These are phyloP conservation scores for Fulica atra DNA, from an alignment of 2,113 vertebrate genomes.

Conservation along the genomic window DNA sequence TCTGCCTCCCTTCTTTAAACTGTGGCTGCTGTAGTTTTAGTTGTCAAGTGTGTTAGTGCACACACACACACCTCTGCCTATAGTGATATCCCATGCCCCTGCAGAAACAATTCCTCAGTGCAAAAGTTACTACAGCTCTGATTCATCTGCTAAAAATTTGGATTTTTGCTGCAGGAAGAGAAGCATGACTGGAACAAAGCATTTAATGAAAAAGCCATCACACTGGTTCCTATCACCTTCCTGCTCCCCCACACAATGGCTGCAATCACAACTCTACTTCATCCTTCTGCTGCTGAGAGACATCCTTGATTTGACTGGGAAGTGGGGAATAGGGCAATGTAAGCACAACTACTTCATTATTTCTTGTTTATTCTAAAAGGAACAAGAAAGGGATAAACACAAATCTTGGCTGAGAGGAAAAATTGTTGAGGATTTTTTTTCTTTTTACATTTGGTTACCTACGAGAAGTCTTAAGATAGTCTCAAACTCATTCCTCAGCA, in stretches of 20 bases:
- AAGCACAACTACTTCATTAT: constrained; percentile 2
- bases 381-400: constrained; percentile 20
- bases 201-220: not conserved
- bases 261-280: not conserved
- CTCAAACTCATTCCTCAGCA: not conserved
- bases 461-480: not conserved
- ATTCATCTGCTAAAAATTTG: not conserved
- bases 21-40: not conserved
- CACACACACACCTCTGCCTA: not conserved
- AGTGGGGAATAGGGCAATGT: constrained; percentile 1
- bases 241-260: not conserved
- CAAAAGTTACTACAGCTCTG: not conserved
- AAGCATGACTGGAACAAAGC: not conserved
- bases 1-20: not conserved
- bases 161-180: not conserved
- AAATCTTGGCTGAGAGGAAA: constrained; percentile 17
- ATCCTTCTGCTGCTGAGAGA: constrained; percentile 30
- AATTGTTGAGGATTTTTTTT: not conserved
- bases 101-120: not conserved
- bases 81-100: too few species aligned
- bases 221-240: not conserved
- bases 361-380: constrained; percentile 51
- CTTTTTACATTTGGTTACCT: constrained; percentile 21
- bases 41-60: not conserved
- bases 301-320: constrained; percentile 17